Evolutionary conservation across 2,113 vertebrate genomes (phyloP), one percentile per base, ranked within the genome.

Genomic region (Antechinus stuartii): DNA sequence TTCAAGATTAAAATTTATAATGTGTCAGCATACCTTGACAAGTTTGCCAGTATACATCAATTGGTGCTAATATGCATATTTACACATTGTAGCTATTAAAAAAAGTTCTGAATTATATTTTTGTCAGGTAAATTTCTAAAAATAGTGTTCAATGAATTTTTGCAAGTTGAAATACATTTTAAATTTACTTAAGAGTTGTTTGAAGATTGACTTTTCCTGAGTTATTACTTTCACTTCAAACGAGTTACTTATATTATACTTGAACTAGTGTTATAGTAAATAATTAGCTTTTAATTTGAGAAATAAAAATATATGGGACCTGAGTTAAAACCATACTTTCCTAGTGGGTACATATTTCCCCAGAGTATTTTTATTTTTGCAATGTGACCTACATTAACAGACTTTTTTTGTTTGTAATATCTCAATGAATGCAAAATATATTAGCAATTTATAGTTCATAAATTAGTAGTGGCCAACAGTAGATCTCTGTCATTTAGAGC

Each of bases 241-340:
- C 89, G 92, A 55, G 47, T 95, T 54, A 57, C 47, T 92, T 93
- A 50, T 96, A 68, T 94, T 97, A 24, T 94, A 57, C 11, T 93
- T 26, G 52, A 49, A 14, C 52, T 30, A 27, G 91, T 94, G 25
- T 92, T 94, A n/a, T 68, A 96, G 50, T 57, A 90, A 50, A 8
- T 61, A 91, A 47, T 46, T 46, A 30, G 50, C 3, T 42, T 92
- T 93, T 96, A 55, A 94, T 93, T 91, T 49, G 6, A 93, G 46
- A 56, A 91, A 89, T 92, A 91, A 93, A 94, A 95, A 24, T 49
- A 35, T 24, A 11, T 30, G 23, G 24, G 23, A 8, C 91, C 8
- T 54, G 27, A 90, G 49, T 95, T 54, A 92, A 12, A 53, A 90
- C 9, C n/a, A 25, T 91, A 90, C 93, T 24, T 93, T 56, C 56